A percentile compares a stretch with the other conserved stretches of the same genome.
phyloP scores from a whole-genome alignment of 2,113 vertebrate genomes.

The Oreochromis spilurus region DNA sequence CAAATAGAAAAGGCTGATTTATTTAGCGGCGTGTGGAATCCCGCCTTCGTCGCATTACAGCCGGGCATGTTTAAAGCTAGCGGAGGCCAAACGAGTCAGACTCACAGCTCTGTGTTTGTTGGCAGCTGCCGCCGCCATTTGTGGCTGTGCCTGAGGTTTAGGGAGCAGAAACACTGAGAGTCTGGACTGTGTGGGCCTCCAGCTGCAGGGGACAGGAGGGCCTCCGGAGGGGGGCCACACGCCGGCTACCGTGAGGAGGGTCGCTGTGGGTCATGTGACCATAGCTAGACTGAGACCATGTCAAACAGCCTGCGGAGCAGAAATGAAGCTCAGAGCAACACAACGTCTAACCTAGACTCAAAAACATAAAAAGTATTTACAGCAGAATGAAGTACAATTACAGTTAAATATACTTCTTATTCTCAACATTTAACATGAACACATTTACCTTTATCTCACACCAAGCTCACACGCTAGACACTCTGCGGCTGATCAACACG shows the following conservation, averaged over 20 bases:
- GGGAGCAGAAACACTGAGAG: conserved; percentile 17
- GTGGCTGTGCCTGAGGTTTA: conserved; percentile 69
- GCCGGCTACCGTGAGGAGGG: not conserved
- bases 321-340: not conserved
- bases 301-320: not conserved
- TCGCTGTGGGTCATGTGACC: not conserved
- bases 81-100: not conserved
- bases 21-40: conserved; percentile 62
- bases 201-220: not conserved
- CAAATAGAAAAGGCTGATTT: conserved; percentile 35
- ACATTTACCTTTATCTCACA: not conserved
- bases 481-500: not conserved
- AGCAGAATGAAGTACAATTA: not conserved
- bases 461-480: not conserved
- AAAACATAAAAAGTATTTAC: not conserved
- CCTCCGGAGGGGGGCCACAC: not conserved
- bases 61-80: conserved; percentile 43
- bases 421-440: not conserved
- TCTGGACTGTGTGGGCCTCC: conserved; percentile 39
- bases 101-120: conserved; percentile 63
- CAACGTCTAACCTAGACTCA: not conserved
- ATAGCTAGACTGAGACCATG: not conserved
- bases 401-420: not conserved
- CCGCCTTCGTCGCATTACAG: conserved; percentile 28
- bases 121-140: conserved; percentile 54